phyloP scores from a whole-genome alignment of 2,888 invertebrate genomes.

The Conistra vaccinii region DNA sequence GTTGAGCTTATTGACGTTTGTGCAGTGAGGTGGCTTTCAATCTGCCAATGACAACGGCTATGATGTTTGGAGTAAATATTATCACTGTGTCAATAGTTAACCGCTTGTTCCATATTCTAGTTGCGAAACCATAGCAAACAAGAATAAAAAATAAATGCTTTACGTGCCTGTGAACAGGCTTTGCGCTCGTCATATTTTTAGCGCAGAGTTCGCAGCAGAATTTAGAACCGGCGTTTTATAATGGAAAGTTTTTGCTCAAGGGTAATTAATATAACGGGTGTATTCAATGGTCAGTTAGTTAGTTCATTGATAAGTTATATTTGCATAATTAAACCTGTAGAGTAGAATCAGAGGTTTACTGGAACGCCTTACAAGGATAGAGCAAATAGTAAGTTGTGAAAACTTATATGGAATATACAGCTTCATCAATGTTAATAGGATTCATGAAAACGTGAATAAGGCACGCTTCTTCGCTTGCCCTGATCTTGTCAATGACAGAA shows the following conservation, averaged over 20 bases:
- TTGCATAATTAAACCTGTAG: constrained; percentile 43
- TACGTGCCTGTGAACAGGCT: not conserved
- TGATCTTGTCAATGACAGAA: constrained; percentile 27
- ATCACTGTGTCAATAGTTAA: constrained; percentile 3
- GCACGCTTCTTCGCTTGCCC: constrained; percentile 36
- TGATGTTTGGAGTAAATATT: constrained; percentile 26
- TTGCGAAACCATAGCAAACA: not conserved
- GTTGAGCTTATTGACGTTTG: constrained; percentile 8
- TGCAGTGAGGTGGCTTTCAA: constrained; percentile 6
- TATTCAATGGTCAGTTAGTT: constrained; percentile 30
- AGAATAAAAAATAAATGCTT: constrained; percentile 2
- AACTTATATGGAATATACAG: constrained; percentile 1
- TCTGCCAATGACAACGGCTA: not conserved
- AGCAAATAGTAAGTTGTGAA: constrained; percentile 21
- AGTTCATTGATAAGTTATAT: constrained; percentile 26
- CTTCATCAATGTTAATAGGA: not conserved
- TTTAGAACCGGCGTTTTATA: not conserved
- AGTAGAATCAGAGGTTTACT: constrained; percentile 31
- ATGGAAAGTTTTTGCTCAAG: constrained; percentile 47
- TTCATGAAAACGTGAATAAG: constrained; percentile 20
- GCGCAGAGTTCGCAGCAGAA: not conserved
- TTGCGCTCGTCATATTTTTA: not conserved
- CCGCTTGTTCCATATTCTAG: not conserved
- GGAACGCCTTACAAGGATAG: constrained; percentile 2
- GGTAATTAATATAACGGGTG: not conserved